Evolutionary conservation across 2,888 invertebrate genomes (phyloP), one percentile per base, ranked within the genome.

Genomic region (Chaetogeoica ovagalla): DNA sequence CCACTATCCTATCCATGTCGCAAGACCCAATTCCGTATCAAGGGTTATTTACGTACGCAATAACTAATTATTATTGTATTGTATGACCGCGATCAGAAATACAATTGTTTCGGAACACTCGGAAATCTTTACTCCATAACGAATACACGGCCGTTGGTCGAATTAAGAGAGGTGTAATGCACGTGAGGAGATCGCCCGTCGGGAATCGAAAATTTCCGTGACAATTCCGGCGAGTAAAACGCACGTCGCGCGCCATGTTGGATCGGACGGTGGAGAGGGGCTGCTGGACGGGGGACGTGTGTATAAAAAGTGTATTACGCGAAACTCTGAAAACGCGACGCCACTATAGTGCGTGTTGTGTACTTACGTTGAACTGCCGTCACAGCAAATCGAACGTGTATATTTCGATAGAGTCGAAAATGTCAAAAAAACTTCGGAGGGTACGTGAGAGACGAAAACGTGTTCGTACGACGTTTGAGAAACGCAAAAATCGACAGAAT

Each of bases 301-400:
- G 30, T 19, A 15, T 13, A 13, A 66, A 23, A 11, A 3, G 21
- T 30, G 59, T 5, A 2, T 30, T 30, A 13, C 13, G 7, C 17
- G 4, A 2, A 55, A 39, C 7, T 9, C 37, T 11, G 17, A 55
- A 70, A n/a, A 37, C 19, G 19, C 30, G 19, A 23, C 21, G 17
- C 5, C 5, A 43, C 19, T 30, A n/a, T n/a, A 30, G 73, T 4
- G 17, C 4, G 5, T 1, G 37, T 57, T n/a, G 30, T 68, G 55
- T 63, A 79, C 79, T 79, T 23, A 79, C 79, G 55, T 63, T 79
- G 4, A 71, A 63, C 48, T 71, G 70, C 70, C 30, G 30, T 30
- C 79, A 63, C 62, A 79, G 23, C 13, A 71, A 63, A 62, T 23
- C 70, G 17, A 39, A 71, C 57, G 70, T 55, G 7, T 2, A 43